These are phyloP conservation scores for Eulacestoma nigropectus DNA, from an alignment of 2,113 vertebrate species.

Conservation along the genomic window DNA sequence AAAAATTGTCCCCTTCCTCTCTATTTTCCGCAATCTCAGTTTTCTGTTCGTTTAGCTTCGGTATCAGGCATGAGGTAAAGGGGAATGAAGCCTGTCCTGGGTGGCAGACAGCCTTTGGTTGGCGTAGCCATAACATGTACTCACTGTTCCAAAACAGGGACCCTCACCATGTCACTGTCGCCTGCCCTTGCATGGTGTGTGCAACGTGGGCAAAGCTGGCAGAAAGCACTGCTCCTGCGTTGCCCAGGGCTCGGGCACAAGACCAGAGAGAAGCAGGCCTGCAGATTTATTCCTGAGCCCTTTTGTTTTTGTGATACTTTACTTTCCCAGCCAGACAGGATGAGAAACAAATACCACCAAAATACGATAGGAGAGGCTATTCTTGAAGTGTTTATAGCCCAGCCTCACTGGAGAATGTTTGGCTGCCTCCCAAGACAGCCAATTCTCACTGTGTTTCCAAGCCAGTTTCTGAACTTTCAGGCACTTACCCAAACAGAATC, in stretches of 20 bases:
- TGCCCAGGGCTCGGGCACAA: neutral
- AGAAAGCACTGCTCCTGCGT: rapidly evolving
- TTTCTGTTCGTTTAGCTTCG: rapidly evolving
- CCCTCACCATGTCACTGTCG: rapidly evolving
- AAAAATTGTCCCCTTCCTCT: neutral
- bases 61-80: neutral
- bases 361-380: constrained; percentile 41
- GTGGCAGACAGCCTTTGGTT: neutral
- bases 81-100: neutral
- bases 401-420: constrained; percentile 30
- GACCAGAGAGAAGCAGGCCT: neutral
- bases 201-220: rapidly evolving
- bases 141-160: neutral
- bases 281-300: constrained; percentile 4
- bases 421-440: constrained; percentile 19
- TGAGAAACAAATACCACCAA: constrained; percentile 52
- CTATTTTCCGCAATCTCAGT: neutral
- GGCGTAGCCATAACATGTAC: rapidly evolving
- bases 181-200: rapidly evolving
- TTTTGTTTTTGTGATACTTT: constrained; percentile 35
- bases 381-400: constrained; percentile 62
- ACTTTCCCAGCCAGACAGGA: constrained; percentile 52
- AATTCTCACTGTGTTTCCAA: constrained; percentile 32
- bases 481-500: constrained; percentile 40
- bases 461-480: constrained; percentile 43